phyloP scores from a whole-genome alignment of 2,113 vertebrate species.

The Rhinichthys klamathensis region DNA sequence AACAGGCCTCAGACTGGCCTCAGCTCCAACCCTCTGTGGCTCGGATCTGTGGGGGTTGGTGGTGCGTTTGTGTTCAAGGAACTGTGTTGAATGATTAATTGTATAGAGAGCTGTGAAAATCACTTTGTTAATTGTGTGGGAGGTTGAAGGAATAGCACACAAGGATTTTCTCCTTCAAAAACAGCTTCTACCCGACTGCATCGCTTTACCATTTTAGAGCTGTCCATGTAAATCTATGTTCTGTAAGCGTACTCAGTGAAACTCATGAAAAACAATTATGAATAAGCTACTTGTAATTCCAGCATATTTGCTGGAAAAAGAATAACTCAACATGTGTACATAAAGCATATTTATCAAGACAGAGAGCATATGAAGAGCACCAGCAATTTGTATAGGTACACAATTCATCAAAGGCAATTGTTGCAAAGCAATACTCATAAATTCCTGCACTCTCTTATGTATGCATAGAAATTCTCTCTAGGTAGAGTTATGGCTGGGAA shows the following conservation, averaged over 20 bases:
- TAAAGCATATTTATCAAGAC: constrained; percentile 61
- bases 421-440: constrained; percentile 60
- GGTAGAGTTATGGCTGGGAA: constrained; percentile 62
- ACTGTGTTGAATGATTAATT: constrained; percentile 42
- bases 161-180: constrained; percentile 13
- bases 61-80: constrained; percentile 13
- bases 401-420: constrained; percentile 62
- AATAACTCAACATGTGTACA: constrained; percentile 44
- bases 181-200: constrained; percentile 11
- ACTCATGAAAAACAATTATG: constrained; percentile 62
- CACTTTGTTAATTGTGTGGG: constrained; percentile 56
- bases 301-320: constrained; percentile 41
- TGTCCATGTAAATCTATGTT: constrained; percentile 36
- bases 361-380: constrained; percentile 35
- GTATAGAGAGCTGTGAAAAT: constrained; percentile 49
- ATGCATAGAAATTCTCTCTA: constrained; percentile 59
- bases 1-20: constrained; percentile 31
- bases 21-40: background rate
- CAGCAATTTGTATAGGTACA: constrained; percentile 46
- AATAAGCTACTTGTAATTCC: constrained; percentile 59
- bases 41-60: constrained; percentile 19
- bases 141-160: constrained; percentile 42
- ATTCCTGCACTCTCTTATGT: constrained; percentile 64
- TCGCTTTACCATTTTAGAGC: constrained; percentile 26
- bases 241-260: constrained; percentile 7